Conservation (phyloP, 2,113 vertebrate species). For the Fregetta grallaria region DNA sequence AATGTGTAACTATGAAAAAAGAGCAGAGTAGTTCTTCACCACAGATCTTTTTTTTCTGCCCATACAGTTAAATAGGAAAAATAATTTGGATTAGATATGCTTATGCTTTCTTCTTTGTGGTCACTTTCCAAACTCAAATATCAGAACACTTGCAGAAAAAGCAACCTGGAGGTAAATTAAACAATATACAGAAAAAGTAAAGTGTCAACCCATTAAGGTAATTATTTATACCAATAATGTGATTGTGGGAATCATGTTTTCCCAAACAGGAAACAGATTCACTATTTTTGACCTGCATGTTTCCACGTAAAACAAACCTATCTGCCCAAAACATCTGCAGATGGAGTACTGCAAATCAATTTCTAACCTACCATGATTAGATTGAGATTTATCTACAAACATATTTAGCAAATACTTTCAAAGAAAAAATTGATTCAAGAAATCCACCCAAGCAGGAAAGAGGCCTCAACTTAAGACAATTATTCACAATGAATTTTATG, state of each 20-base stretch:
- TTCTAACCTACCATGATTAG: not conserved
- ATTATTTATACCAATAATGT: not conserved
- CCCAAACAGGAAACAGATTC: not conserved
- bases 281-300: not conserved
- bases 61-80: not conserved
- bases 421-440: not conserved
- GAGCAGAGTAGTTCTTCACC: not conserved
- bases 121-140: not conserved
- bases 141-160: not conserved
- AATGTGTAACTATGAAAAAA: not conserved
- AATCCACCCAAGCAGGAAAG: not conserved
- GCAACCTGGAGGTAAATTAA: not conserved
- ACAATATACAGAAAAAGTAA: not conserved
- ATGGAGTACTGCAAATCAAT: not conserved
- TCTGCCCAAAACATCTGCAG: not conserved
- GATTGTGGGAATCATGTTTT: not conserved
- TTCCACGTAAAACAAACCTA: not conserved
- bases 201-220: not conserved
- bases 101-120: not conserved
- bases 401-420: not conserved
- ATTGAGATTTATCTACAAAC: not conserved
- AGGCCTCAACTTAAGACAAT: not conserved
- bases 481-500: not conserved
- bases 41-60: not conserved
- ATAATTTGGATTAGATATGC: not conserved